Evolutionary conservation across 2,113 vertebrate genomes (phyloP).

Genomic region (Saguinus imperator): DNA sequence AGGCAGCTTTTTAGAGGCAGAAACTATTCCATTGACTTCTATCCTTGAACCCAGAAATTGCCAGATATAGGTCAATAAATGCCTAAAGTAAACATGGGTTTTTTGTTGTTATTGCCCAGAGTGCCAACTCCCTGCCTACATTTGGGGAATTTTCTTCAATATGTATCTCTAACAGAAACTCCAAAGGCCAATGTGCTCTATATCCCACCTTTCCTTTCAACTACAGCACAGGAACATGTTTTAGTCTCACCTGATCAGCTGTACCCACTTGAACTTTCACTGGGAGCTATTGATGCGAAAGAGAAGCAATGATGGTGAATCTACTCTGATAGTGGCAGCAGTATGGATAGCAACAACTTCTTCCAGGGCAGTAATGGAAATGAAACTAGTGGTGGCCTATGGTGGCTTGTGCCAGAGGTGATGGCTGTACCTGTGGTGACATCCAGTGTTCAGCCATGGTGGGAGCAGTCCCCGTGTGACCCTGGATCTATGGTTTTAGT

Average conservation of each 20-base stretch:
- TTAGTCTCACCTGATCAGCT: background rate
- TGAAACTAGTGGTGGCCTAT: background rate
- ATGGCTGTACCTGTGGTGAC: background rate
- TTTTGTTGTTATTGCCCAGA: background rate
- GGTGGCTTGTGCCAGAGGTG: background rate
- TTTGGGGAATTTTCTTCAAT: background rate
- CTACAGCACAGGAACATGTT: background rate
- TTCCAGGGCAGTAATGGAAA: background rate
- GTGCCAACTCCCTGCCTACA: background rate
- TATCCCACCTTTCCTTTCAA: background rate
- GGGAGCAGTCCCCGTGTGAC: background rate
- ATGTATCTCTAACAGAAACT: background rate
- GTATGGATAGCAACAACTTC: background rate
- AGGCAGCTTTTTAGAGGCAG: background rate
- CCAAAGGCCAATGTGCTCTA: background rate
- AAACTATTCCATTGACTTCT: background rate
- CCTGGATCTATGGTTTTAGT: background rate
- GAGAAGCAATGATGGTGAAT: background rate
- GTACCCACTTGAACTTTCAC: background rate
- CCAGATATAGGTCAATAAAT: background rate
- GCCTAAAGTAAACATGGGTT: background rate
- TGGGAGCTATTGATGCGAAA: background rate
- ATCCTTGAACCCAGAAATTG: background rate
- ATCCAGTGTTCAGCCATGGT: background rate
- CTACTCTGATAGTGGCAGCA: background rate